These are phyloP conservation scores for Dascyllus trimaculatus DNA, from an alignment of 2,113 vertebrate species.

Conservation along the genomic window DNA sequence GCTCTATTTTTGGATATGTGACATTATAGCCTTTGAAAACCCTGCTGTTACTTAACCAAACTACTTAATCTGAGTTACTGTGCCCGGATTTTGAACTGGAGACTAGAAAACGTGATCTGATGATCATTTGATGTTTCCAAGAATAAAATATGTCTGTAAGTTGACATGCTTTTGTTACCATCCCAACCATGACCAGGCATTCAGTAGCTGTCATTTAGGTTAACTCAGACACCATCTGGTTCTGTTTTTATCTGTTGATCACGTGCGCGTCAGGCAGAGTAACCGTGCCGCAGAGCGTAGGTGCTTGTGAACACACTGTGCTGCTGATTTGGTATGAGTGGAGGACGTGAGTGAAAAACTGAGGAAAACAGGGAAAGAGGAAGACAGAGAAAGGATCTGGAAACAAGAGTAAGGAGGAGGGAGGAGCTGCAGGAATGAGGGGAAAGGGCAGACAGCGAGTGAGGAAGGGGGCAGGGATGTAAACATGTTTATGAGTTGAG, in stretches of 20 bases:
- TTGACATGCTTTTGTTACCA: no score
- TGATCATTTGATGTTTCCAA: background rate
- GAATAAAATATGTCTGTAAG: background rate
- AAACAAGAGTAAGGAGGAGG: slow-evolving; percentile 27
- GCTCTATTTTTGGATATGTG: slow-evolving; percentile 12
- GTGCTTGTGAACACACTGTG: slow-evolving; percentile 2
- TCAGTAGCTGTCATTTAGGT: no score
- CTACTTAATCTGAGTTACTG: background rate
- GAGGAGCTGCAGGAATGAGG: slow-evolving; percentile 19
- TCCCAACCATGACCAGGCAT: no score
- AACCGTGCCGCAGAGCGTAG: slow-evolving; percentile 30
- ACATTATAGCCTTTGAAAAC: background rate
- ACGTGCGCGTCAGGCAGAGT: slow-evolving; percentile 2
- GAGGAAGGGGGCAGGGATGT: slow-evolving; percentile 12
- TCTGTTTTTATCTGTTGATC: slow-evolving; percentile 47
- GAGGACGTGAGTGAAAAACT: background rate
- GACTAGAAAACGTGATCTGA: background rate
- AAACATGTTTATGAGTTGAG: slow-evolving; percentile 72
- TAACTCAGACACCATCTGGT: slow-evolving; percentile 48
- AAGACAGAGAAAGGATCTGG: slow-evolving; percentile 6
- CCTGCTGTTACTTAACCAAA: background rate
- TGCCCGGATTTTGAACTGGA: background rate
- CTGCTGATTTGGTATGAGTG: background rate
- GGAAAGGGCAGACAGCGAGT: slow-evolving; percentile 25
- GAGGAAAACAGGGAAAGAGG: background rate